These are phyloP conservation scores for Epizoanthus ramosus DNA, from an alignment of 92 coral and sea anemone genomes.

Conservation along the genomic window DNA sequence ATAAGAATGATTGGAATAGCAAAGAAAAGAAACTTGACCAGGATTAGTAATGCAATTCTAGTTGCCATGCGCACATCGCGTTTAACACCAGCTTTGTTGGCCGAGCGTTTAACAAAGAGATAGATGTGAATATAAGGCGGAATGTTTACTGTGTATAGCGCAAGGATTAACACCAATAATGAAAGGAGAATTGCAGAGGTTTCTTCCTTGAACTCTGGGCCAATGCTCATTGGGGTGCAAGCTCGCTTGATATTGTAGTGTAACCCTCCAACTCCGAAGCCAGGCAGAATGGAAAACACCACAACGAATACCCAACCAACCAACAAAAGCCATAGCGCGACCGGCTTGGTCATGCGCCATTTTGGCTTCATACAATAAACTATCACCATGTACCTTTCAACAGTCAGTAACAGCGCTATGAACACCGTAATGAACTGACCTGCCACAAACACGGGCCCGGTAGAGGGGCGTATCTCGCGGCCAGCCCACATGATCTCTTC, in stretches of 20 bases:
- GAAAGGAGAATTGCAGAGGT: slow-evolving; percentile 64
- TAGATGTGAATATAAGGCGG: slow-evolving; percentile 67
- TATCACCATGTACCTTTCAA: slow-evolving; percentile 73
- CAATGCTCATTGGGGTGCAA: slow-evolving; percentile 77
- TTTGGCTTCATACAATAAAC: slow-evolving; percentile 68
- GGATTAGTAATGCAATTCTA: slow-evolving; percentile 64
- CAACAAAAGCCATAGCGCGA: slow-evolving; percentile 50
- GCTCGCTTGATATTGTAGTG: slow-evolving; percentile 81
- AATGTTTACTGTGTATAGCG: slow-evolving; percentile 58
- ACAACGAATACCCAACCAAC: slow-evolving; percentile 63
- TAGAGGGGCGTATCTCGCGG: slow-evolving; percentile 69
- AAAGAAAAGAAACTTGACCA: slow-evolving; percentile 76
- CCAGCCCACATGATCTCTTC: slow-evolving; percentile 87
- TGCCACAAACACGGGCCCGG: slow-evolving; percentile 80
- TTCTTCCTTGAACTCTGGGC: slow-evolving; percentile 51
- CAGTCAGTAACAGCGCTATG: slow-evolving; percentile 62
- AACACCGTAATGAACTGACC: slow-evolving; percentile 71
- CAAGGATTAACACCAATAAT: slow-evolving; percentile 54
- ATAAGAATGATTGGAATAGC: slow-evolving; percentile 66
- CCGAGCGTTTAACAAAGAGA: slow-evolving; percentile 60
- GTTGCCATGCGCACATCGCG: slow-evolving; percentile 71
- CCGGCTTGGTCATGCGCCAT: slow-evolving; percentile 52
- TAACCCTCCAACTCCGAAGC: slow-evolving; percentile 78
- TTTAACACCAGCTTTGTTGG: slow-evolving; percentile 61
- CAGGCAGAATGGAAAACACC: slow-evolving; percentile 64